These are phyloP conservation scores for Lottia gigantea DNA, from an alignment of 2,888 invertebrate species.

Conservation along the genomic window DNA sequence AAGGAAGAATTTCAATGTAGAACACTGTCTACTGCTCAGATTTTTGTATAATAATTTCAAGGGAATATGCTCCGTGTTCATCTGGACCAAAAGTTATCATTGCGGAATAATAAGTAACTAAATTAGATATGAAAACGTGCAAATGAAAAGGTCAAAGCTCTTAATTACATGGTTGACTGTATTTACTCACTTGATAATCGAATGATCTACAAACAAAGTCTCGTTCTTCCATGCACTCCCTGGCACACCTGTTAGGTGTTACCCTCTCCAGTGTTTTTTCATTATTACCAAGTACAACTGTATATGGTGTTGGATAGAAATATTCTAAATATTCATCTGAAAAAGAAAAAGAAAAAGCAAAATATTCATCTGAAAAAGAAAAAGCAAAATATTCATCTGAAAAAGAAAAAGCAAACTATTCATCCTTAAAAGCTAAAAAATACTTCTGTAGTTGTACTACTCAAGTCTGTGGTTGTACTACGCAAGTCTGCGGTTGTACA, in stretches of 20 bases:
- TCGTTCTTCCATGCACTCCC: conserved; percentile 58
- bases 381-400: not conserved
- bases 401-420: not conserved
- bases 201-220: conserved; percentile 63
- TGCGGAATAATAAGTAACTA: no score
- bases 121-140: no score
- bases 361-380: not conserved
- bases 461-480: no score
- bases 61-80: no score
- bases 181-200: conserved; percentile 58
- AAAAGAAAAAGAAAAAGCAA: conserved; percentile 19
- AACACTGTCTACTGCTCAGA: no score
- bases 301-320: conserved; percentile 62
- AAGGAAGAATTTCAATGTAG: no score
- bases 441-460: no score
- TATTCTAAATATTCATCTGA: conserved; percentile 54
- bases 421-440: no score
- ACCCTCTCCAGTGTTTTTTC: conserved; percentile 51
- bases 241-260: conserved; percentile 60
- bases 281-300: conserved; percentile 58
- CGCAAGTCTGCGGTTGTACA: no score
- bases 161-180: not conserved
- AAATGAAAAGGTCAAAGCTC: no score
- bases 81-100: no score
- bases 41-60: no score